Conservation (phyloP, 2,888 invertebrate genomes). For the Chloroclystis v-ata region DNA sequence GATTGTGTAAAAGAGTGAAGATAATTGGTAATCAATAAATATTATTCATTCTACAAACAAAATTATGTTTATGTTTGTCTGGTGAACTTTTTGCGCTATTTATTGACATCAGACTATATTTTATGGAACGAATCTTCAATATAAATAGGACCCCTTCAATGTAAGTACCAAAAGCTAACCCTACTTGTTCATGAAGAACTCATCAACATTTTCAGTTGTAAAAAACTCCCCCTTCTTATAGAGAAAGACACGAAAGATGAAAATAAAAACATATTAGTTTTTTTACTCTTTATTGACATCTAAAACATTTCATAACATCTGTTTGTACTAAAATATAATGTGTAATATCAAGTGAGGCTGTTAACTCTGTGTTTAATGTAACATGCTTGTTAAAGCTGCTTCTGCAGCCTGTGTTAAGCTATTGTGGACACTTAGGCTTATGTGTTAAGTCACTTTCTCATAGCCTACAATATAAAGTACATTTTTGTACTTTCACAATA, state of each 20-base stretch:
- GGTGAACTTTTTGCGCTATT: too few species aligned
- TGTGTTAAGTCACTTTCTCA: conserved; percentile 53
- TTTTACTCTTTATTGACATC: conserved; percentile 72
- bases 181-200: too few species aligned
- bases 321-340: conserved; percentile 78
- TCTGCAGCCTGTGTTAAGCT: conserved; percentile 58
- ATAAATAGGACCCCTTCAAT: too few species aligned
- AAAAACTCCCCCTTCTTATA: too few species aligned
- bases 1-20: too few species aligned
- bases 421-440: conserved; percentile 50
- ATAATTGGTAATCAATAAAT: too few species aligned
- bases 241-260: neutral
- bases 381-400: conserved; percentile 62
- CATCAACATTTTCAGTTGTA: too few species aligned
- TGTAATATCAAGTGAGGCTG: conserved; percentile 67
- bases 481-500: conserved; percentile 29
- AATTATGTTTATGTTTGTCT: too few species aligned
- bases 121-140: too few species aligned
- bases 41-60: too few species aligned
- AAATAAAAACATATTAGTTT: conserved; percentile 39
- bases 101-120: too few species aligned
- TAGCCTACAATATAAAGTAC: conserved; percentile 40
- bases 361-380: conserved; percentile 59
- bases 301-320: conserved; percentile 73
- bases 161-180: too few species aligned